Conservation (phyloP, 1,140 invertebrate genomes). For the Pantala flavescens region DNA sequence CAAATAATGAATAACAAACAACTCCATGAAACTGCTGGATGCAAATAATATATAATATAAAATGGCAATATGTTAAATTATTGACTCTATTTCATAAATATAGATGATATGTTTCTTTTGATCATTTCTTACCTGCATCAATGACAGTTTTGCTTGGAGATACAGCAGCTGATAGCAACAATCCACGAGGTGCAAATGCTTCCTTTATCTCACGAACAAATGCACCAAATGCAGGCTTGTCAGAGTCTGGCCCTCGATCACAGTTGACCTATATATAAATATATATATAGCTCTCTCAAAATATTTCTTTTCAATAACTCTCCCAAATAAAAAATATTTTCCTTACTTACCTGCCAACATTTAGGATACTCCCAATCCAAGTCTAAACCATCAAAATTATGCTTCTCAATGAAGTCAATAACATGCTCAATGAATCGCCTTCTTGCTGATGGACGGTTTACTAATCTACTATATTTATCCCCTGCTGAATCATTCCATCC, state of each 20-base stretch:
- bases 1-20: no score
- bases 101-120: no score
- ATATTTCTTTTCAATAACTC: no score
- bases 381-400: constrained; percentile 78
- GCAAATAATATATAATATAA: no score
- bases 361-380: constrained; percentile 88
- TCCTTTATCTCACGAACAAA: constrained; percentile 61
- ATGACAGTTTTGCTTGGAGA: constrained; percentile 81
- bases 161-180: constrained; percentile 70
- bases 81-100: no score
- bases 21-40: no score
- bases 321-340: no score
- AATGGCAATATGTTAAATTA: no score
- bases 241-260: constrained; percentile 67
- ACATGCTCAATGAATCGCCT: constrained; percentile 61
- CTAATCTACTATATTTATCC: constrained; percentile 71
- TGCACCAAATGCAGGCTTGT: constrained; percentile 65
- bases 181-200: constrained; percentile 55
- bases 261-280: constrained; percentile 46
- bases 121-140: constrained; percentile 43
- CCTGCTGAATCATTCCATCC: constrained; percentile 85
- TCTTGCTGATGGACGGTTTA: constrained; percentile 60
- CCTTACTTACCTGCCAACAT: constrained; percentile 66
- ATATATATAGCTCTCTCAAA: no score
- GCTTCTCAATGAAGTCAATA: constrained; percentile 64